Evolutionary conservation across 2,888 invertebrate species (phyloP).

Genomic region (Sinodicranocentrus sp.): DNA sequence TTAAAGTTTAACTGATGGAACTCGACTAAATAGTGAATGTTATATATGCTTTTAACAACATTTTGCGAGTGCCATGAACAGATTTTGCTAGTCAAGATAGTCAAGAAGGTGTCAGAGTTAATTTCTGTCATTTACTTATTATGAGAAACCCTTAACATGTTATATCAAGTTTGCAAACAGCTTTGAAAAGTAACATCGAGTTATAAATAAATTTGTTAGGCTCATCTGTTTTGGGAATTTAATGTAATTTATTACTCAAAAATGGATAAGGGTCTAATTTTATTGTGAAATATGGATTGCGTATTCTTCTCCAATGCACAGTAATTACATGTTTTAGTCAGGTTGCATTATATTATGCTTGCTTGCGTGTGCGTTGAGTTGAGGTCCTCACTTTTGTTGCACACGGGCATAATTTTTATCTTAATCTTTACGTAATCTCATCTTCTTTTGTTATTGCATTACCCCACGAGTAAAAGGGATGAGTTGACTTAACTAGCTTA

Average conservation of each 20-base stretch:
- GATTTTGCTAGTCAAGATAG: too few species aligned
- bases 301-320: neutral
- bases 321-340: neutral
- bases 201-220: neutral
- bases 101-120: too few species aligned
- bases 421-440: neutral
- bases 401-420: neutral
- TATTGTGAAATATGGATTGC: neutral
- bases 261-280: conserved; percentile 10
- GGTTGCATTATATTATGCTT: neutral
- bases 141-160: too few species aligned
- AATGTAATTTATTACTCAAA: neutral
- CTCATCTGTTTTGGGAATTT: neutral
- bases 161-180: too few species aligned
- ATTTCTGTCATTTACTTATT: too few species aligned
- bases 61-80: too few species aligned
- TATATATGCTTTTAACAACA: too few species aligned
- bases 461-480: neutral
- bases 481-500: neutral
- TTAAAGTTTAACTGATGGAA: too few species aligned
- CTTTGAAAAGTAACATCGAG: too few species aligned
- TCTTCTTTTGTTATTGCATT: neutral
- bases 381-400: neutral
- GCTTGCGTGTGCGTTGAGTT: neutral
- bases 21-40: too few species aligned